These are phyloP conservation scores for Chrysolina haemoptera DNA, from an alignment of 2,888 invertebrate species.

Conservation along the genomic window DNA sequence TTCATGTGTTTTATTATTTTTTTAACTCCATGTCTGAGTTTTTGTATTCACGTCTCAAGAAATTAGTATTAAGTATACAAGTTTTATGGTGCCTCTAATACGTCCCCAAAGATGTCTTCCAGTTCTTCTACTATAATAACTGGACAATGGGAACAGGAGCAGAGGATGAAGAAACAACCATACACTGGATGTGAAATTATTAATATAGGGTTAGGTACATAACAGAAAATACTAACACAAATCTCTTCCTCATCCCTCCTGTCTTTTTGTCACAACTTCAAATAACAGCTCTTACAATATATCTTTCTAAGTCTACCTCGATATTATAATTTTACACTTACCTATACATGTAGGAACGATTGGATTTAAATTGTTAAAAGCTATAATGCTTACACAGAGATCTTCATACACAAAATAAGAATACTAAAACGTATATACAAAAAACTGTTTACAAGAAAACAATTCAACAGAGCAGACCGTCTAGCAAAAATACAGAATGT, in stretches of 20 bases:
- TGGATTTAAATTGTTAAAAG: conserved; percentile 33
- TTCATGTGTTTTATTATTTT: too few relatives aligned
- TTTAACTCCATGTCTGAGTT: too few relatives aligned
- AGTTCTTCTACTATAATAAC: too few relatives aligned
- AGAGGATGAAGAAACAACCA: too few relatives aligned
- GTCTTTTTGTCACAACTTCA: background rate
- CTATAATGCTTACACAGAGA: conserved; percentile 41
- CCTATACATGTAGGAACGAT: conserved; percentile 39
- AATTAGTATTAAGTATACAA: too few relatives aligned
- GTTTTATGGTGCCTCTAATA: too few relatives aligned
- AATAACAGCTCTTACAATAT: background rate
- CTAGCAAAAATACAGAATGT: conserved; percentile 51
- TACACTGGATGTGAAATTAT: too few relatives aligned
- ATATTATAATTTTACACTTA: conserved; percentile 14
- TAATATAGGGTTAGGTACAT: background rate
- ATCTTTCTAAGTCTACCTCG: too few relatives aligned
- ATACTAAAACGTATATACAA: conserved; percentile 69
- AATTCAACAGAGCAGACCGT: conserved; percentile 50
- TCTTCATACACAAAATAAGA: conserved; percentile 43
- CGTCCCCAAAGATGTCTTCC: too few relatives aligned
- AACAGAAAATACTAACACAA: background rate
- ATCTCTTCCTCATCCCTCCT: background rate
- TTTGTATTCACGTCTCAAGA: too few relatives aligned
- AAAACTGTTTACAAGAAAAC: conserved; percentile 60
- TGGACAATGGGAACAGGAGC: background rate